A percentile compares a stretch with the other conserved stretches of the same genome.
phyloP scores from a whole-genome alignment of 2,113 vertebrate genomes.

The Lanius ludovicianus region DNA sequence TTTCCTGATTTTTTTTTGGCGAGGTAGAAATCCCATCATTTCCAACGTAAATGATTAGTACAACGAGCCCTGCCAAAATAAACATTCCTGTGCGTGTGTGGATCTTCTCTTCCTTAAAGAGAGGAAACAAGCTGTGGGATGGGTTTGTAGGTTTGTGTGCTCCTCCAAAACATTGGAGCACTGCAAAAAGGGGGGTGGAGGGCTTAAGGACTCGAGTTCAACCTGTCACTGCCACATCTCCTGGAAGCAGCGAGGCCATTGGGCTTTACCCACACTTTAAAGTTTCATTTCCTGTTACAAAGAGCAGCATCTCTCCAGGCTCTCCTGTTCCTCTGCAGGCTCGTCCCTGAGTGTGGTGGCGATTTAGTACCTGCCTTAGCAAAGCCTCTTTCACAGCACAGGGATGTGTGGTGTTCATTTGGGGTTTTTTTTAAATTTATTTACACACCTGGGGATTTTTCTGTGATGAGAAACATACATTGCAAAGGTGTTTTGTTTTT shows the following conservation, averaged over 20 bases:
- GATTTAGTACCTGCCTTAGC: background rate
- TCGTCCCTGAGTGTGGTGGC: background rate
- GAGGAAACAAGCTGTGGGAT: background rate
- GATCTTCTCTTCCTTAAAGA: background rate
- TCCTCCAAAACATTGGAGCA: rapidly evolving
- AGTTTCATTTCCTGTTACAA: background rate
- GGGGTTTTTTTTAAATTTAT: background rate
- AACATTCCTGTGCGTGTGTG: background rate
- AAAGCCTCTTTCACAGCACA: background rate
- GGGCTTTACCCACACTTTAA: background rate
- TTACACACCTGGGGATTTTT: background rate
- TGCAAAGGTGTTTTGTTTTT: background rate
- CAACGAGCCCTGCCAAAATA: background rate
- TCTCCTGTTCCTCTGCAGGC: background rate
- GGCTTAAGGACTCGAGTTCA: background rate
- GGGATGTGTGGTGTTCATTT: background rate
- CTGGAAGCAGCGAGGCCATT: background rate
- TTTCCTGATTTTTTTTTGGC: background rate
- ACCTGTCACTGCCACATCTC: background rate
- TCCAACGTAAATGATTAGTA: background rate
- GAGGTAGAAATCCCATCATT: background rate
- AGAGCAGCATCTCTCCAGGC: background rate
- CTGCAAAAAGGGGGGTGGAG: background rate
- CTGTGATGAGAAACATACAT: background rate
- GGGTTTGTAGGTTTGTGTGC: background rate